A percentile compares a stretch with the other conserved stretches of the same genome.
Conservation (phyloP, 2,113 vertebrate genomes). For the Siphamia tubifer region DNA sequence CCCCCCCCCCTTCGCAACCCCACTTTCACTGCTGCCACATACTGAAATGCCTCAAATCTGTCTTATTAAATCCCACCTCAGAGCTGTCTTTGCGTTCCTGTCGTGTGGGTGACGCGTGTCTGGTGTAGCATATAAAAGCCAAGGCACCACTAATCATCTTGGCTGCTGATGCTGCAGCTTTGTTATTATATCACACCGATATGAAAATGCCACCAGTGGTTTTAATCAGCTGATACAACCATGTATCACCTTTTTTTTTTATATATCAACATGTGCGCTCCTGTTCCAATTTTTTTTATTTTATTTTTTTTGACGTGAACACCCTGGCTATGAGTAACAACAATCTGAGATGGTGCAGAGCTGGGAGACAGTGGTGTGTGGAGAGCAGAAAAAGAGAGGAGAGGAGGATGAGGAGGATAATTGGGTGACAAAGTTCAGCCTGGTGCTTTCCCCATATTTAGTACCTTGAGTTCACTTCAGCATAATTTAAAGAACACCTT, state of each 20-base stretch:
- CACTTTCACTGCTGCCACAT: not conserved
- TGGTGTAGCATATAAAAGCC: slow-evolving; percentile 21
- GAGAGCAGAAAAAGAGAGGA: not conserved
- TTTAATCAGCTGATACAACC: slow-evolving; percentile 18
- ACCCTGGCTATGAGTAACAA: slow-evolving; percentile 36
- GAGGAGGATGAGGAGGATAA: slow-evolving; percentile 45
- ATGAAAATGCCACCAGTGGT: slow-evolving; percentile 5
- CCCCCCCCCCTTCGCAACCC: not conserved
- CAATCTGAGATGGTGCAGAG: slow-evolving; percentile 32
- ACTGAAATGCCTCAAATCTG: slow-evolving; percentile 25
- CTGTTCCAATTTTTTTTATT: not conserved
- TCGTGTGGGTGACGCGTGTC: not conserved
- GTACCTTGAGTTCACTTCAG: slow-evolving; percentile 37
- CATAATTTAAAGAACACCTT: slow-evolving; percentile 32
- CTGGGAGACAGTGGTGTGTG: slow-evolving; percentile 8
- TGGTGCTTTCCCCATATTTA: slow-evolving; percentile 53
- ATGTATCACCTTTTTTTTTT: not conserved
- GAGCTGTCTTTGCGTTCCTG: not conserved
- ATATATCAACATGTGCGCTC: too few species aligned
- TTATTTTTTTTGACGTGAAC: slow-evolving; percentile 25
- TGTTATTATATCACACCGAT: not conserved
- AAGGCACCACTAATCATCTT: slow-evolving; percentile 11
- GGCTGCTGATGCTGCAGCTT: slow-evolving; percentile 23
- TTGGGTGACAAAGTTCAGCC: slow-evolving; percentile 46
- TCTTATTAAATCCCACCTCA: slow-evolving; percentile 10